These are phyloP conservation scores for Tipula confusa DNA, from an alignment of 2,888 invertebrate species.

Conservation along the genomic window DNA sequence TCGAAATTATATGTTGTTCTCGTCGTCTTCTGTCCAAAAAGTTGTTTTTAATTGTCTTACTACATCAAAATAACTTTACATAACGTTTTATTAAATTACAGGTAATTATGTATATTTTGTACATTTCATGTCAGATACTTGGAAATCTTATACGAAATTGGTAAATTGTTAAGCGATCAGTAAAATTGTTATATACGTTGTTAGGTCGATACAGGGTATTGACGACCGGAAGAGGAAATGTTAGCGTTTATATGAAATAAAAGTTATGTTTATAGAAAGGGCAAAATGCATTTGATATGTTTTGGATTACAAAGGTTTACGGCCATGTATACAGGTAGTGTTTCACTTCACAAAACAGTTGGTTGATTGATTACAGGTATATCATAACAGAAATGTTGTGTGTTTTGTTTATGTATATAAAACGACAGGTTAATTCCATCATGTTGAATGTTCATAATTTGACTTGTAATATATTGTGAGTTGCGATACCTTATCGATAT, in stretches of 20 bases:
- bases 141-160: background rate
- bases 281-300: background rate
- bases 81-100: constrained; percentile 20
- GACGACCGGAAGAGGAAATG: background rate
- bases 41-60: constrained; percentile 3
- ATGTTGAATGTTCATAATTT: too few relatives aligned
- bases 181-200: background rate
- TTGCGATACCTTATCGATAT: too few relatives aligned
- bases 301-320: too few relatives aligned
- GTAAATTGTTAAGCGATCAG: background rate
- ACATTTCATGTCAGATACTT: background rate
- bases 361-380: background rate
- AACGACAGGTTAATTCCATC: too few relatives aligned
- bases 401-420: too few relatives aligned
- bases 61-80: constrained; percentile 17
- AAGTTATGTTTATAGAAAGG: background rate
- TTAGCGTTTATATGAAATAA: background rate
- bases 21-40: background rate
- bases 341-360: background rate
- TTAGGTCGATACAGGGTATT: background rate
- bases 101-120: background rate
- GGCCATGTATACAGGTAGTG: background rate
- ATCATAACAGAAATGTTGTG: too few relatives aligned
- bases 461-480: too few relatives aligned
- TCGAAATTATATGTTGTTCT: constrained; percentile 7